These are phyloP conservation scores for Coptodon bakossiorum DNA, from an alignment of 2,113 vertebrate species.

Conservation along the genomic window DNA sequence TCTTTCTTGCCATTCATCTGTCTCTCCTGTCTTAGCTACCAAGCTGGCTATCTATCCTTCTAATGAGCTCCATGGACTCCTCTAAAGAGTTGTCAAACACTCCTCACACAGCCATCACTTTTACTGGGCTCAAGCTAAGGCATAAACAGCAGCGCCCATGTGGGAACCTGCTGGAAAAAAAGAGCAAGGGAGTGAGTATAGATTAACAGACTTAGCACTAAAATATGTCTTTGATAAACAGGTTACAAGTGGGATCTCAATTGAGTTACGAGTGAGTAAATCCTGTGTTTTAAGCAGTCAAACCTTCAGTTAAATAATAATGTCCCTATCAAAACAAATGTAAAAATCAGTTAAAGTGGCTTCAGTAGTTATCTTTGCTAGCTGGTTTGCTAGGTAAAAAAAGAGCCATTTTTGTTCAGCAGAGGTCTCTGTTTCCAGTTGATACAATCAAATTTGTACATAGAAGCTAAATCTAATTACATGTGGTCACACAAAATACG, in stretches of 20 bases:
- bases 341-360: neutral
- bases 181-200: neutral
- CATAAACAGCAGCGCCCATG: conserved; percentile 2
- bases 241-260: neutral
- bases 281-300: neutral
- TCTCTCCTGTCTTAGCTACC: conserved; percentile 38
- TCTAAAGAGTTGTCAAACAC: conserved; percentile 88
- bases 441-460: neutral
- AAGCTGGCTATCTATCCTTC: conserved; percentile 77
- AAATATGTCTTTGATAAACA: neutral
- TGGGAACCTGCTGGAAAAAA: neutral
- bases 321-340: neutral
- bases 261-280: neutral
- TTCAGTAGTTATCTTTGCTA: neutral
- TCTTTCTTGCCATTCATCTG: conserved; percentile 47
- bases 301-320: neutral
- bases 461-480: neutral
- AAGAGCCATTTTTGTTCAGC: neutral
- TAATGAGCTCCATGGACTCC: conserved; percentile 80
- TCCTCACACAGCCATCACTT: conserved; percentile 84
- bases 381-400: neutral
- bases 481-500: neutral
- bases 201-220: neutral
- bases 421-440: neutral
- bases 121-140: conserved; percentile 30